A percentile compares a stretch with the other conserved stretches of the same genome.
Conservation (phyloP, 1,140 invertebrate genomes). For the Lepidurus packardi region DNA sequence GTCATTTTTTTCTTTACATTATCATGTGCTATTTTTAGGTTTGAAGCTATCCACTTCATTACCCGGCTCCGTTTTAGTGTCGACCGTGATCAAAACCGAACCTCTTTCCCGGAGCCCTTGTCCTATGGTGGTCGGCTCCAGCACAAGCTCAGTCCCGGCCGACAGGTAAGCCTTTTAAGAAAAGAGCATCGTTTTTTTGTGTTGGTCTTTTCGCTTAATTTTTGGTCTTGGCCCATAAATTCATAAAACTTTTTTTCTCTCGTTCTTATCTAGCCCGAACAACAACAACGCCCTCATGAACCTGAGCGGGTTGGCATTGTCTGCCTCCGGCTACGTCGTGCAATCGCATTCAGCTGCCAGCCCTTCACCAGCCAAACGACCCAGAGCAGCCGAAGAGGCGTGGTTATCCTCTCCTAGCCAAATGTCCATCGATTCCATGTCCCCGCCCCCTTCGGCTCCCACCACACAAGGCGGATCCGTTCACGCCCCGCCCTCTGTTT, state of each 20-base stretch:
- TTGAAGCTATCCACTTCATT: conserved; percentile 1
- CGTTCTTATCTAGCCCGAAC: conserved; percentile 18
- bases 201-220: not conserved
- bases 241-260: conserved; percentile 5
- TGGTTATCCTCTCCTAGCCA: conserved; percentile 30
- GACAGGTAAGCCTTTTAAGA: conserved; percentile 1
- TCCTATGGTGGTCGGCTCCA: not conserved
- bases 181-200: not conserved
- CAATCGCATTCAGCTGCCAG: conserved; percentile 22
- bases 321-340: not conserved
- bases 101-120: conserved; percentile 21
- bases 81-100: conserved; percentile 27
- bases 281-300: conserved; percentile 17
- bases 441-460: conserved; percentile 29
- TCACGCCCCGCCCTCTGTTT: conserved; percentile 25
- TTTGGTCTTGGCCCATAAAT: not conserved
- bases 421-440: conserved; percentile 34
- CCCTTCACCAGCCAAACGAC: conserved; percentile 25
- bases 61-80: conserved; percentile 18
- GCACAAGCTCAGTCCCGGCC: not conserved
- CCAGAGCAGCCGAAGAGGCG: conserved; percentile 26
- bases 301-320: conserved; percentile 8
- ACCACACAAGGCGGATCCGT: conserved; percentile 20
- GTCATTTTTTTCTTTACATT: not conserved
- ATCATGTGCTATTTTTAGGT: not conserved